A percentile compares a stretch with the other conserved stretches of the same genome.
Conservation (phyloP, 2,888 invertebrate species). For the Lasius platythorax region DNA sequence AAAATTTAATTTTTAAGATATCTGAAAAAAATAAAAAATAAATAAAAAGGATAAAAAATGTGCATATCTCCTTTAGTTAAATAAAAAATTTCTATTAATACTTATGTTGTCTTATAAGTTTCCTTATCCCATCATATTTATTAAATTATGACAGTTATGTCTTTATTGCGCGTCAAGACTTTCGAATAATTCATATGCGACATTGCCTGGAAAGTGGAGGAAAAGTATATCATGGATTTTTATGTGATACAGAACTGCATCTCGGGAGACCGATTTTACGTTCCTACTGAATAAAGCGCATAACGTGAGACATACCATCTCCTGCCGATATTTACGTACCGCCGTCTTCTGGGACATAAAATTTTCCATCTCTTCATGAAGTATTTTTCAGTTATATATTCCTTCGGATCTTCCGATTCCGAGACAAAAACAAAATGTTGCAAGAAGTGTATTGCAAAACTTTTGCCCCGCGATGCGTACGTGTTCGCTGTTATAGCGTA, state of each 20-base stretch:
- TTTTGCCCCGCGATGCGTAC: slow-evolving; percentile 12
- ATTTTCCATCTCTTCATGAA: slow-evolving; percentile 50
- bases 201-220: slow-evolving; percentile 23
- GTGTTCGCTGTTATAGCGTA: slow-evolving; percentile 9
- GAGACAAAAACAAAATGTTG: slow-evolving; percentile 31
- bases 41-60: neutral
- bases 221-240: slow-evolving; percentile 40
- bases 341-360: slow-evolving; percentile 45
- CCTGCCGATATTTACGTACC: slow-evolving; percentile 50
- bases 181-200: slow-evolving; percentile 20
- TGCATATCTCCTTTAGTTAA: neutral
- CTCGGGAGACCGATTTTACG: slow-evolving; percentile 48
- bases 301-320: slow-evolving; percentile 28
- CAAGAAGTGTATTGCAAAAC: slow-evolving; percentile 22
- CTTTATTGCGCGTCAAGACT: neutral
- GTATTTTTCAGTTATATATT: slow-evolving; percentile 43
- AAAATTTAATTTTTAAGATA: neutral
- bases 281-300: slow-evolving; percentile 38
- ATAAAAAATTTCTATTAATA: neutral
- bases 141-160: slow-evolving; percentile 1
- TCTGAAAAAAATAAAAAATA: neutral
- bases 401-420: slow-evolving; percentile 7
- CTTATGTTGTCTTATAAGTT: neutral
- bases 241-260: slow-evolving; percentile 30
- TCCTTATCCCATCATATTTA: neutral